phyloP scores from a whole-genome alignment of 2,888 invertebrate genomes.

The Tetranychus piercei region DNA sequence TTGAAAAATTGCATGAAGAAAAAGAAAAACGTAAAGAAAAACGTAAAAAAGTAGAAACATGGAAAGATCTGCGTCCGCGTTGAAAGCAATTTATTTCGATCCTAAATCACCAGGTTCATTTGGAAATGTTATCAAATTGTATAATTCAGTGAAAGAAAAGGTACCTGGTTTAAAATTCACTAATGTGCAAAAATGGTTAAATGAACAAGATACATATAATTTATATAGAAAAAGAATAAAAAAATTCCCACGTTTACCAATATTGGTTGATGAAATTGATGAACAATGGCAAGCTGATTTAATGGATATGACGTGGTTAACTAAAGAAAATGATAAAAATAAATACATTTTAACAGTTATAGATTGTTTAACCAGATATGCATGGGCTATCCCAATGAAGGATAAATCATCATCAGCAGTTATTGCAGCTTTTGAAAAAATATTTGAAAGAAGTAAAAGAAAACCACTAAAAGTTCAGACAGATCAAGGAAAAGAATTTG shows the following conservation, averaged over 20 bases:
- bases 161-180: not conserved
- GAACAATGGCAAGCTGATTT: constrained; percentile 26
- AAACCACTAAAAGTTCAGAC: constrained; percentile 14
- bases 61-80: too few relatives aligned
- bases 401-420: constrained; percentile 22
- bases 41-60: too few relatives aligned
- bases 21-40: too few relatives aligned
- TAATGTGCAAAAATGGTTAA: not conserved
- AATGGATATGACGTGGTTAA: constrained; percentile 21
- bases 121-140: not conserved
- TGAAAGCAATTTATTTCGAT: too few relatives aligned
- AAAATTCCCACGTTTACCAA: not conserved
- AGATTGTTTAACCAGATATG: constrained; percentile 26
- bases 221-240: not conserved
- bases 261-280: constrained; percentile 24
- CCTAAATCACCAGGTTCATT: not conserved
- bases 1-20: too few relatives aligned
- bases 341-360: constrained; percentile 26
- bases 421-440: not conserved
- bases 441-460: not conserved
- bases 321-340: constrained; percentile 24
- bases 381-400: constrained; percentile 26
- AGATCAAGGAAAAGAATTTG: constrained; percentile 26
- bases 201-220: not conserved
- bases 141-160: not conserved